Base-by-base conservation (phyloP, 1,140 invertebrate genomes). In the Galleria mellonella region DNA sequence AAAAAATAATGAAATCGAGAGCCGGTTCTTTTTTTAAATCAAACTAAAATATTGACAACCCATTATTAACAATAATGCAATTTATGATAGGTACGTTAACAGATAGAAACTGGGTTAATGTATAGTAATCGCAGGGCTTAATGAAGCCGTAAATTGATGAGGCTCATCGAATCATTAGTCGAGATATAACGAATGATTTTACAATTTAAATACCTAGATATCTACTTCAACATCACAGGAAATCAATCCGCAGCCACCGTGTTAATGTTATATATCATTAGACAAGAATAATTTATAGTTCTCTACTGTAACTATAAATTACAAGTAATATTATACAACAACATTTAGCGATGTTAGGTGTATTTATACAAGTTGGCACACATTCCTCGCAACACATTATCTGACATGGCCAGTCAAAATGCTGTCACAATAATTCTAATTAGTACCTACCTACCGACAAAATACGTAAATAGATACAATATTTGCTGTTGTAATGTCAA, bases 61-160 rank as follows among this genome's bases (percentile, higher is more conserved):
- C 39, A 37, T 28, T 31, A 23, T 15, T 29, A 9, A 10, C 15
- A 32, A 27, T 39, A 5, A 36, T 13, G n/a, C n/a, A n/a, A n/a
- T 10, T 29, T n/a, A 14, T 17, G 15, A 15, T 4, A 4, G 6
- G 17, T 23, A 23, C 17, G 41, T 44, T 43, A 47, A 55, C 55
- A 60, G n/a, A n/a, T n/a, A n/a, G n/a, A n/a, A 79, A 58, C 65
- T 77, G 55, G 73, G 72, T 49, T 77, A 81, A 75, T 65, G 69
- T 67, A 73, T 57, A 59, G 38, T 36, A 41, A 60, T 43, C 45
- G 43, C 28, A 57, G 56, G 57, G 64, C 65, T 69, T 72, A 78
- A 76, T 74, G 70, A 69, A 62, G 59, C 74, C 57, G 59, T 76
- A 76, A 79, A 79, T 81, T 76, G 62, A 68, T 74, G 72, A 69